These are phyloP conservation scores for Eumaeus atala DNA, from an alignment of 1,140 invertebrate species.

Conservation along the genomic window DNA sequence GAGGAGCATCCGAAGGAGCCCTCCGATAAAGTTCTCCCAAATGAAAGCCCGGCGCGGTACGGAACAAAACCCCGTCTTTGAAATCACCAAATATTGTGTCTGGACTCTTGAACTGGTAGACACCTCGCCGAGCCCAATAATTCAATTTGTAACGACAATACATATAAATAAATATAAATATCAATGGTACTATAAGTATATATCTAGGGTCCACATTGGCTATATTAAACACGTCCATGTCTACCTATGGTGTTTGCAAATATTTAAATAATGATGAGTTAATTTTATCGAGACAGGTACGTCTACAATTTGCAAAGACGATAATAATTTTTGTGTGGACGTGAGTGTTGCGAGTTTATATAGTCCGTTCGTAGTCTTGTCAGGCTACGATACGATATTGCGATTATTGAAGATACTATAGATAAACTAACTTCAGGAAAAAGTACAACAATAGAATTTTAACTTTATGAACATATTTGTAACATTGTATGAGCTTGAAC, in stretches of 20 bases:
- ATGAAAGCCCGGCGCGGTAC: constrained; percentile 23
- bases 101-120: constrained; percentile 11
- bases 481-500: too few species aligned
- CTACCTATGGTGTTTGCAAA: neutral
- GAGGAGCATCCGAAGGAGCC: constrained; percentile 12
- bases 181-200: neutral
- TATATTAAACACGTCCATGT: neutral
- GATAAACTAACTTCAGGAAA: too few species aligned
- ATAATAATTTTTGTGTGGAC: too few species aligned
- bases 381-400: too few species aligned
- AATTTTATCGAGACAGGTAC: neutral
- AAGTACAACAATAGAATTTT: too few species aligned
- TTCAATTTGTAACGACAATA: constrained; percentile 19
- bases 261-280: neutral
- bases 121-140: constrained; percentile 23
- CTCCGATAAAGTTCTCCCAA: constrained; percentile 18
- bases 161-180: constrained; percentile 11
- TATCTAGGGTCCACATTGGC: too few species aligned
- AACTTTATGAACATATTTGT: too few species aligned
- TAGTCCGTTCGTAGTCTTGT: too few species aligned
- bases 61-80: constrained; percentile 24
- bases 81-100: constrained; percentile 24
- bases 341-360: too few species aligned
- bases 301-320: too few species aligned
- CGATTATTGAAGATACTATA: too few species aligned